Evolutionary conservation across 2,888 invertebrate genomes (phyloP).

Genomic region (Tyria jacobaeae): DNA sequence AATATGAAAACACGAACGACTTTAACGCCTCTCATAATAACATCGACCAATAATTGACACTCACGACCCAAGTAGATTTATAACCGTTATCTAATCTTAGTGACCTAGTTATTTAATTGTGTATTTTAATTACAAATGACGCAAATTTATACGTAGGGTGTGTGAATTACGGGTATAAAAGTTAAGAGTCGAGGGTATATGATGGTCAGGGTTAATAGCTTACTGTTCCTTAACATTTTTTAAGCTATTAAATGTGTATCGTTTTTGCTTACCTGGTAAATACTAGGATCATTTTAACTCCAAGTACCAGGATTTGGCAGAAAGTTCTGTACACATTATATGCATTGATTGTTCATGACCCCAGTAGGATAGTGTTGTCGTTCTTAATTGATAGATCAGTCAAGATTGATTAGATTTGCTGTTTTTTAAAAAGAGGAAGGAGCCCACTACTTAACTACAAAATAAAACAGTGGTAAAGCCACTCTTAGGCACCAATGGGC

Average conservation of each 20-base stretch:
- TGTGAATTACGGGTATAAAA: not conserved
- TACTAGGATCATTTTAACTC: too few species aligned
- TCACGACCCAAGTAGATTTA: not conserved
- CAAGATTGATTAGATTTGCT: too few species aligned
- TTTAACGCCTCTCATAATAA: not conserved
- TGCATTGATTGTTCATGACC: too few species aligned
- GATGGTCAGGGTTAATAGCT: not conserved
- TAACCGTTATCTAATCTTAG: not conserved
- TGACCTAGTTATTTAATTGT: not conserved
- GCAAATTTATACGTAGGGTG: not conserved
- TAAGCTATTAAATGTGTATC: not conserved
- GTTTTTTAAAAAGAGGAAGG: too few species aligned
- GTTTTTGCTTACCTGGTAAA: not conserved
- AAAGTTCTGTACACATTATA: too few species aligned
- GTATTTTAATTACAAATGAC: not conserved
- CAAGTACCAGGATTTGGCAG: too few species aligned
- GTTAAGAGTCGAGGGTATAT: not conserved
- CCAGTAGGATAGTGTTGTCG: too few species aligned
- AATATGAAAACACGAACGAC: not conserved
- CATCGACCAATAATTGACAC: not conserved
- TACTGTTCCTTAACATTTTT: not conserved
- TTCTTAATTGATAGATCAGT: too few species aligned
- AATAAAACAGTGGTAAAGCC: too few species aligned
- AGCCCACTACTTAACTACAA: too few species aligned
- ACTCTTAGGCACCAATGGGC: too few species aligned